Conservation (phyloP, 2,113 vertebrate species). For the Sminthopsis crassicaudata region DNA sequence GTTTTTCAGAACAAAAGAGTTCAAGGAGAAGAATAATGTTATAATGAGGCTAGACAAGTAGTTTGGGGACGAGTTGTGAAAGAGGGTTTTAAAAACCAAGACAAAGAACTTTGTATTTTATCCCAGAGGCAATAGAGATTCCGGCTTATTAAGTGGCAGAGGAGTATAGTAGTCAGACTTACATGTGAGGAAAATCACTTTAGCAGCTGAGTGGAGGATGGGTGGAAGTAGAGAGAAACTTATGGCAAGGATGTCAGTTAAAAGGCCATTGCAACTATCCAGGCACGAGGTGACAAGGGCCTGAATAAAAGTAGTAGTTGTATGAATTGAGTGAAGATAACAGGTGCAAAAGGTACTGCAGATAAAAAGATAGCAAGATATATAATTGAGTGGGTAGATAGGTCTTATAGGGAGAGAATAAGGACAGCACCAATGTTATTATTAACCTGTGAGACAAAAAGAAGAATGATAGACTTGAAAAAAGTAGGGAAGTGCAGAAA, state of each 20-base stretch:
- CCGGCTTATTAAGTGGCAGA: not conserved
- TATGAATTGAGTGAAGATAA: not conserved
- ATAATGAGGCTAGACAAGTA: not conserved
- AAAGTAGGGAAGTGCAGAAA: not conserved
- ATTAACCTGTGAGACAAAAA: not conserved
- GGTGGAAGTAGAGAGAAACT: not conserved
- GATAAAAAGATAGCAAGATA: not conserved
- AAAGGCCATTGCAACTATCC: not conserved
- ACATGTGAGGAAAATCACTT: not conserved
- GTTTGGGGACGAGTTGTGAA: not conserved
- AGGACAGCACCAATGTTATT: not conserved
- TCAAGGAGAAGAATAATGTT: not conserved
- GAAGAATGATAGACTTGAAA: not conserved
- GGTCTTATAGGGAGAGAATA: not conserved
- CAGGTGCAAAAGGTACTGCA: not conserved
- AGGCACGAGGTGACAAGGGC: not conserved
- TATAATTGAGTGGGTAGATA: not conserved
- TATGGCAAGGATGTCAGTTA: not conserved
- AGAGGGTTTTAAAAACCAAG: not conserved
- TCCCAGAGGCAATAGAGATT: not conserved
- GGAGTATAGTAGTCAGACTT: not conserved
- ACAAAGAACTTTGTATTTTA: not conserved
- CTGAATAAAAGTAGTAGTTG: not conserved
- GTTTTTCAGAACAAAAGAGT: not conserved
- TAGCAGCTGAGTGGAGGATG: not conserved